These are phyloP conservation scores for Peromyscus attwateri DNA, from an alignment of 2,797 vertebrate genomes.

Conservation along the genomic window DNA sequence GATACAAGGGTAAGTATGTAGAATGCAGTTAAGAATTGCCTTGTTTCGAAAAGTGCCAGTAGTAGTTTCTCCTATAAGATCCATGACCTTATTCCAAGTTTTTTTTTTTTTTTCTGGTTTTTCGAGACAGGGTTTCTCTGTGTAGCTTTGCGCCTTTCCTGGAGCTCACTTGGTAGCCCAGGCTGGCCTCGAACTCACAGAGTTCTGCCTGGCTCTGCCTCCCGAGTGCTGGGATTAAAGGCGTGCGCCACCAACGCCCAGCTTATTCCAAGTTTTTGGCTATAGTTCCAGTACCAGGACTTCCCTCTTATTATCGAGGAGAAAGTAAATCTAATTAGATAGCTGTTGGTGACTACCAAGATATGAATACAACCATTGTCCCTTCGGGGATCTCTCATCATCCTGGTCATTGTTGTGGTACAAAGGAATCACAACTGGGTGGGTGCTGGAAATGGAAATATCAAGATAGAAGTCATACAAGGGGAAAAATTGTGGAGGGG, in stretches of 20 bases:
- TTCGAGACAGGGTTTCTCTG: too few species aligned
- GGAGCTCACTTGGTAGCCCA: too few species aligned
- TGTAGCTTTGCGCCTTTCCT: too few species aligned
- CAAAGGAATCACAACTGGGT: not conserved
- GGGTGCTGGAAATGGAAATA: not conserved
- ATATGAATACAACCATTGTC: not conserved
- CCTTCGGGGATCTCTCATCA: not conserved
- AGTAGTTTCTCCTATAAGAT: not conserved
- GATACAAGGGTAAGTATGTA: too few species aligned
- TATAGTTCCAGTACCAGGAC: not conserved
- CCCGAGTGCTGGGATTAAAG: too few species aligned
- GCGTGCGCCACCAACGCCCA: too few species aligned
- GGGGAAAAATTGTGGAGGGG: not conserved
- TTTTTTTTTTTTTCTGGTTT: too few species aligned
- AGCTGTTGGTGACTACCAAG: not conserved
- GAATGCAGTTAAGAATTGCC: not conserved
- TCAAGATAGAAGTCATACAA: not conserved
- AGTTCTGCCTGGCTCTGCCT: too few species aligned
- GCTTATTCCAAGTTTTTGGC: not conserved
- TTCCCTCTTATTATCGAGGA: not conserved
- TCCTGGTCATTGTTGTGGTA: not conserved
- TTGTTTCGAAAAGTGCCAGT: too few species aligned
- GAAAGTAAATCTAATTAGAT: not conserved
- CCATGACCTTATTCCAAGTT: not conserved
- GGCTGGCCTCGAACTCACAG: too few species aligned